These are phyloP conservation scores for Spatulosminthurus flaviceps DNA, from an alignment of 2,888 invertebrate species.

Conservation along the genomic window DNA sequence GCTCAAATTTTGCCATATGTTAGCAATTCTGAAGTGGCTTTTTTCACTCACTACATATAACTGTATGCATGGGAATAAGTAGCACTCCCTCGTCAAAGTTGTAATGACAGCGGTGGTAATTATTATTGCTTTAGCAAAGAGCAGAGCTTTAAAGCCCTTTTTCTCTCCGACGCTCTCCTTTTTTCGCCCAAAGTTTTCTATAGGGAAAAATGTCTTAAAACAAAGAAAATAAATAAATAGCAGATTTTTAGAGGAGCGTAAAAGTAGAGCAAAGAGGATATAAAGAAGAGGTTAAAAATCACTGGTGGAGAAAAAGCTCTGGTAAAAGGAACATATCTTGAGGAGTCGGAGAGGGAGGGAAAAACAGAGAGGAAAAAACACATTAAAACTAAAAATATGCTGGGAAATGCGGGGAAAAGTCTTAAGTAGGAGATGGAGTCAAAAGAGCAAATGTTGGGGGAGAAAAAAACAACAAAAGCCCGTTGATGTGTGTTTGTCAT, in stretches of 20 bases:
- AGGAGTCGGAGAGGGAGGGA: neutral
- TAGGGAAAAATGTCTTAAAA: neutral
- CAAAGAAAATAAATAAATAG: constrained; percentile 13
- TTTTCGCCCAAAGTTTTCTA: neutral
- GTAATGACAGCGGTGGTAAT: constrained; percentile 6
- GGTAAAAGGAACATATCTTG: neutral
- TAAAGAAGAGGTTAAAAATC: constrained; percentile 14
- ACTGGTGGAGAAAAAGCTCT: neutral
- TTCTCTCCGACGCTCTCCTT: neutral
- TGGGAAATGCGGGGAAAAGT: neutral
- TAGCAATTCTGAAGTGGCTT: neutral
- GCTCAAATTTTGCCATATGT: neutral
- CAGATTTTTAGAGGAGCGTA: neutral
- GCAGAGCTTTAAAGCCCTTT: no score
- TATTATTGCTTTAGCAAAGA: constrained; percentile 11
- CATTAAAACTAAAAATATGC: constrained; percentile 14
- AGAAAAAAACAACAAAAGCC: neutral
- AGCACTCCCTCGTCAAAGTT: constrained; percentile 1
- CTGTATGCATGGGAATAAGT: neutral
- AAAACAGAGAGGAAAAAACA: neutral
- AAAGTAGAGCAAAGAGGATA: neutral
- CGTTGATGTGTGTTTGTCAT: neutral
- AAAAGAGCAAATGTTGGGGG: neutral
- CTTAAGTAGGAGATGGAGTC: neutral
- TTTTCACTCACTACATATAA: neutral